Percentiles rank a stretch among this genome's conserved stretches.
Evolutionary conservation across 2,797 vertebrate genomes (phyloP).

Genomic region (Peromyscus melanophrys): DNA sequence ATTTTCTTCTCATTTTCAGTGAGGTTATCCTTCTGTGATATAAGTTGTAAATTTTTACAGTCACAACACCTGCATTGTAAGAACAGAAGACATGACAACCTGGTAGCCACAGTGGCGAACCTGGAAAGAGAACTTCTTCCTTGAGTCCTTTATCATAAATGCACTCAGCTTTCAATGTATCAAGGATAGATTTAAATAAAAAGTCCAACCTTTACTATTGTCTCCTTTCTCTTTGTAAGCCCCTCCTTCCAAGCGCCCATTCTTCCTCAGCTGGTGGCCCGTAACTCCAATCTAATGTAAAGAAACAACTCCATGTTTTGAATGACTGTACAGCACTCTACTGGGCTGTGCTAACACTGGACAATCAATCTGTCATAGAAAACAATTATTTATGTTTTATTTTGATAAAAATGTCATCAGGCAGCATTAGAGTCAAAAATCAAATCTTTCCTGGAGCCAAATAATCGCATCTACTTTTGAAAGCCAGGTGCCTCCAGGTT

Average conservation of each 20-base stretch:
- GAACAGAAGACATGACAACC: constrained; percentile 66
- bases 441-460: constrained; percentile 1
- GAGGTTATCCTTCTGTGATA: constrained; percentile 92
- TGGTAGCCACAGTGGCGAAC: constrained; percentile 80
- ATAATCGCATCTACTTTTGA: neutral
- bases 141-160: constrained; percentile 89
- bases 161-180: constrained; percentile 89
- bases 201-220: constrained; percentile 87
- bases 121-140: constrained; percentile 85
- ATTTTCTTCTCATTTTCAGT: constrained; percentile 87
- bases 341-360: neutral
- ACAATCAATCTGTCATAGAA: constrained; percentile 9
- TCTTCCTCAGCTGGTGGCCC: neutral
- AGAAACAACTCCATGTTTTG: neutral
- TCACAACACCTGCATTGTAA: constrained; percentile 73
- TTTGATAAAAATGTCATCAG: neutral
- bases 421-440: neutral
- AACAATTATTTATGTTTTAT: constrained; percentile 20
- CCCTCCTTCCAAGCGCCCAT: neutral
- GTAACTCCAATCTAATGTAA: neutral
- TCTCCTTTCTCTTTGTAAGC: constrained; percentile 57
- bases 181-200: constrained; percentile 93
- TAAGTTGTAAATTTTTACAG: constrained; percentile 87
- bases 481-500: neutral
- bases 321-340: neutral